Evolutionary conservation across 2,113 vertebrate genomes (phyloP).

Genomic region (Apodemus sylvaticus): DNA sequence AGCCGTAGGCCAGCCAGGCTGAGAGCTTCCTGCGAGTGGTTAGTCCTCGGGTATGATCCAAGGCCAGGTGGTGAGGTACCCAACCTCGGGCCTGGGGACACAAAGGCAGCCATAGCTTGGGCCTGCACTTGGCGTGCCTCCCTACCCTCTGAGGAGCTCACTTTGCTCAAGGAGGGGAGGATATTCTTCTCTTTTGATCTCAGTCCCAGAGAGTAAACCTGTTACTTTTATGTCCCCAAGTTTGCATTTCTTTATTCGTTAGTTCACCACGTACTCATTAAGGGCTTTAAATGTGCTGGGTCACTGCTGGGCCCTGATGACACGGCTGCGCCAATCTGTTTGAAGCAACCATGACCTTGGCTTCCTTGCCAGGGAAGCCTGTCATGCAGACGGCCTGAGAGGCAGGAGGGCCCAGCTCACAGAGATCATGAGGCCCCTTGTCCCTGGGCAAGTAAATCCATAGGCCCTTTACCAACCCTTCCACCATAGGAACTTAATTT

Average conservation of each 20-base stretch:
- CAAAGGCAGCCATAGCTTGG: neutral
- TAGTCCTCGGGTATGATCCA: constrained; percentile 8
- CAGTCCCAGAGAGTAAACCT: constrained; percentile 18
- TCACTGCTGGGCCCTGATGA: neutral
- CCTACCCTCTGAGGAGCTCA: neutral
- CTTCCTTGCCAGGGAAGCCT: neutral
- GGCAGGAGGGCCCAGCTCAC: neutral
- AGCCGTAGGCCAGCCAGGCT: neutral
- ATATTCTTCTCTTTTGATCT: constrained; percentile 40
- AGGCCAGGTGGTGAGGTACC: neutral
- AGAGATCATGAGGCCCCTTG: neutral
- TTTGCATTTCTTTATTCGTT: constrained; percentile 35
- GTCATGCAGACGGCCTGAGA: neutral
- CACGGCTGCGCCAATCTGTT: neutral
- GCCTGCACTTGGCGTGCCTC: neutral
- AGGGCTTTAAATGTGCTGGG: neutral
- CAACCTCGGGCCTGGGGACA: neutral
- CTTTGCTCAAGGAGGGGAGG: constrained; percentile 60
- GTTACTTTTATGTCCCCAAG: constrained; percentile 53
- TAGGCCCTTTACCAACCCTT: neutral
- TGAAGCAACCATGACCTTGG: neutral
- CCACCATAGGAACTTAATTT: neutral
- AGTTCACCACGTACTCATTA: neutral
- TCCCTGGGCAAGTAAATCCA: neutral
- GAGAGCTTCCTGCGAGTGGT: neutral